Percentiles rank a stretch among this genome's conserved stretches.
Evolutionary conservation across 2,888 invertebrate genomes (phyloP).

Genomic region (Eulithis prunata): DNA sequence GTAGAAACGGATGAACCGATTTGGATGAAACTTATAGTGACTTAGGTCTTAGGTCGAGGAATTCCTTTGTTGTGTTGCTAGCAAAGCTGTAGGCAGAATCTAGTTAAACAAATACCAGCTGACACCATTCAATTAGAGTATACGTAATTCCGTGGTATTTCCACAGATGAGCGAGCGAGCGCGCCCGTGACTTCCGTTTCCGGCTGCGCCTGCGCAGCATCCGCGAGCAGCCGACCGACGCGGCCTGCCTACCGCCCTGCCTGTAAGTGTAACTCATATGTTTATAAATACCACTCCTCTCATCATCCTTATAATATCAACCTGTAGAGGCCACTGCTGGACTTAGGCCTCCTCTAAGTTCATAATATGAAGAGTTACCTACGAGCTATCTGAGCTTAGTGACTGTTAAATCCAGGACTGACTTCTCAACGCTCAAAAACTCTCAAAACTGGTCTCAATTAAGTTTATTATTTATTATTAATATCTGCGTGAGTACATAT

Average conservation of each 20-base stretch:
- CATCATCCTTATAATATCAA: background rate
- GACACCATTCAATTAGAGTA: slow-evolving; percentile 19
- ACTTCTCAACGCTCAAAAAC: no score
- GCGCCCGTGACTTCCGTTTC: slow-evolving; percentile 83
- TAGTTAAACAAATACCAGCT: background rate
- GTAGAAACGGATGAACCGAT: no score
- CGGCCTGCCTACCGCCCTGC: slow-evolving; percentile 61
- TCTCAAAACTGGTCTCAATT: no score
- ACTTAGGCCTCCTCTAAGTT: no score
- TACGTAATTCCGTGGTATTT: slow-evolving; percentile 72
- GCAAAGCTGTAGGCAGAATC: background rate
- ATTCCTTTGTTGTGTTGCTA: background rate
- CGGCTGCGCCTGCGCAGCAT: slow-evolving; percentile 82
- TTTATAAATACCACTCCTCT: slow-evolving; percentile 1
- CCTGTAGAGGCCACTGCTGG: no score
- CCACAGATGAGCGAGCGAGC: slow-evolving; percentile 79
- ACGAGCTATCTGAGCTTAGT: no score
- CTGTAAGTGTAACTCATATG: slow-evolving; percentile 47
- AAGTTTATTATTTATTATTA: no score
- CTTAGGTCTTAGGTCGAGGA: no score
- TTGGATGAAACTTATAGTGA: no score
- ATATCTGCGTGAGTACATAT: no score
- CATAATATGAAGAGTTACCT: no score
- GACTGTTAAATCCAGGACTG: no score
- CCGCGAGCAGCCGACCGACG: slow-evolving; percentile 53